Evolutionary conservation across 2,797 vertebrate species (phyloP), one percentile per base, ranked within the genome.

Genomic region (Salmo trutta): DNA sequence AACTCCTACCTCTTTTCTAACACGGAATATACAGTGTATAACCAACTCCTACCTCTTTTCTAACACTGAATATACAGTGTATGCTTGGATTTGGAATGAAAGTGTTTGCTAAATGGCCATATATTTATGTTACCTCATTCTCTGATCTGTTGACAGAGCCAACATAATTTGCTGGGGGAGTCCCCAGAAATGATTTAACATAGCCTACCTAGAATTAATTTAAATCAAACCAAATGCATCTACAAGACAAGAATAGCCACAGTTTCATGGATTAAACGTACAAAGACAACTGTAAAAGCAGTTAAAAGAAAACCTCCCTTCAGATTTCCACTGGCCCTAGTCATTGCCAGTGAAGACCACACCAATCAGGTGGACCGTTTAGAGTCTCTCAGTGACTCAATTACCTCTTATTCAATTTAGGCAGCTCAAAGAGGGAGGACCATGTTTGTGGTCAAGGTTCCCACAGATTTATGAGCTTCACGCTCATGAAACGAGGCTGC

Each of bases 331-430:
- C 73, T 27, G 19, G n/a, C 7, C n/a, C 17, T 36, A 59, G 52
- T 21, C 54, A 41, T 33, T n/a, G 53, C 27, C 53, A 5, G 16
- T 17, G 27, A 29, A 59, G 36, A 68, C 66, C 17, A 56, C 27
- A 31, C 1, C 27, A 73, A 59, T 74, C 29, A 41, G 31, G 29
- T 21, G 16, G 33, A 62, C 17, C 3, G 15, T 21, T 51, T 12
- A 24, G 29, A 67, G 73, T 69, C 54, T 24, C 75, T 66, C 54
- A 80, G n/a, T 86, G 82, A 85, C 88, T 83, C 54, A 72, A 81
- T 88, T 77, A 83, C 64, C 41, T 6, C 29, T 80, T 78, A 88
- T 89, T 87, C 79, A 62, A 88, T 88, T 88, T 82, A 78, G 75
- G 82, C 36, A 78, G 79, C 67, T 68, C 59, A 67, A 41, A 56